Base-by-base conservation (phyloP, 2,888 invertebrate species). In the Phlogophora meticulosa region DNA sequence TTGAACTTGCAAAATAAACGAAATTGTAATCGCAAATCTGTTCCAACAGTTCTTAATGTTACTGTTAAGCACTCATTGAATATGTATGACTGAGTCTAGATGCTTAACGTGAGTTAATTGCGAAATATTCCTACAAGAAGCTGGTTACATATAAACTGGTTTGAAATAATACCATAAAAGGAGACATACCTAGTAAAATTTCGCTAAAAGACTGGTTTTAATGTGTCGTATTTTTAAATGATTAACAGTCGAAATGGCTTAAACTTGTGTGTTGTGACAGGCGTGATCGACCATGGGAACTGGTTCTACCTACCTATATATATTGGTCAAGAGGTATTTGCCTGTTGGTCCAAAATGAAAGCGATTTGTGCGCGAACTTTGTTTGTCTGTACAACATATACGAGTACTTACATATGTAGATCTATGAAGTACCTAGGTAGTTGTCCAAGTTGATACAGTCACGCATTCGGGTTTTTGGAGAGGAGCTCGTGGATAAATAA, bases 61-160 rank as follows among this genome's bases (percentile, higher is more conserved):
- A 80, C 78, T 80, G 80, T 69, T 76, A 78, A 77, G 64, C 68
- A 74, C 73, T 77, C 69, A 73, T 78, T 78, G 76, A 76, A 78
- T 82, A 82, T 76, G 69, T 79, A 82, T 76, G 78, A 66, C 74
- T 75, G 62, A 74, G 49, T 80, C 76, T 65, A 80, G n/a, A 73
- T 80, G 71, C 67, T 63, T 75, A 75, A 71, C 74, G 81, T 82
- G 82, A 76, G 68, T 81, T 76, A 73, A 79, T 82, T 81, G 73
- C 76, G 75, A 82, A 82, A 82, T 81, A 77, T 77, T 61, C 63
- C 63, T 52, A 68, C 67, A 51, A 77, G 75, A 70, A 78, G 76
- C 75, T 73, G 64, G 70, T 79, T 73, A 59, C 66, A 59, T 58
- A 36, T 46, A 67, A 68, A 72, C 80, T 68, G 60, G 80, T 81